Base-by-base conservation (phyloP, 2,797 vertebrate species). In the Pygocentrus nattereri region DNA sequence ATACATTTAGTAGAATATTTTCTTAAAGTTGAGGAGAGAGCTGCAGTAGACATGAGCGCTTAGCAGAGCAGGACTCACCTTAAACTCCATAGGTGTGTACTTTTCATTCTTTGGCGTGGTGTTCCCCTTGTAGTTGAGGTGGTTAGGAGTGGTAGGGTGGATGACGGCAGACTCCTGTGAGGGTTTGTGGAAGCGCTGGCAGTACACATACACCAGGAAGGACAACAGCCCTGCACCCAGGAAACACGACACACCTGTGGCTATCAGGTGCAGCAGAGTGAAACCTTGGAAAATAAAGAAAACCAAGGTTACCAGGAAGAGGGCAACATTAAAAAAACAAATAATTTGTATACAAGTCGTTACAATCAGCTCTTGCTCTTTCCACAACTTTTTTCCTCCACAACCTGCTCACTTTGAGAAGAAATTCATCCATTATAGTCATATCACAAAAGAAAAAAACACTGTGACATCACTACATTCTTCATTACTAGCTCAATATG, bases 211-310 rank as follows among this genome's bases (percentile, higher is more conserved):
- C 85, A 98, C 95, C 12, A 97, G 95, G 90, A 99, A 97, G 0
- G 97, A 99, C 88, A 99, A 90, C 84, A 99, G 96, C 44, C 98
- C 97, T 1, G 98, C 98, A 72, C 97, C 98, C 0, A 99, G 94
- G 93, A 99, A 99, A 85, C 98, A 99, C 82, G 97, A 98, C 79
- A 99, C 88, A 0, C 98, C 98, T 0, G 98, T 99, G 88, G 96
- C 97, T 75, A 99, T 97, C 82, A 99, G 93, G 90, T 99, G 97
- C 87, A 99, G 95, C 85, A 98, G 94, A 86, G 93, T 97, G 92
- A 99, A 99, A 6, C 96, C 98, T 99, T 93, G 59, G 75, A 74
- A 88, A 85, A 84, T 41, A 59, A 74, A 73, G 50, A 58, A 56
- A 34, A 67, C 8, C 52, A 67, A 67, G 31, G 23, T 84, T 74